Conservation (phyloP, 2,797 vertebrate genomes). For the Leptodactylus fallax region DNA sequence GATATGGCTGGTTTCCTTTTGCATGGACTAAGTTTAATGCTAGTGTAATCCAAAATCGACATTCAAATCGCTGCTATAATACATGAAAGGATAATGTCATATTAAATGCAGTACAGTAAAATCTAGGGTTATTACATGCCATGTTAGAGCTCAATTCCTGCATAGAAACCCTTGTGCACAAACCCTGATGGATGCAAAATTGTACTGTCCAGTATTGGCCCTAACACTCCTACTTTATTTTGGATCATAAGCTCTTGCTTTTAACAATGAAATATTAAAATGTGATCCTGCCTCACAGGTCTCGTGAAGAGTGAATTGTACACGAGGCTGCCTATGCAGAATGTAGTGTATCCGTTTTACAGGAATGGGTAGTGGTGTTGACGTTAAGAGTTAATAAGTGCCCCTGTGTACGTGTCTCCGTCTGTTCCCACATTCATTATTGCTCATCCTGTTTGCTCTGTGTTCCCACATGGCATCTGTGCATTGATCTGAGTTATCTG, state of each 20-base stretch:
- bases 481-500: neutral
- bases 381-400: neutral
- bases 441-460: neutral
- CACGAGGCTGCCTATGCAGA: neutral
- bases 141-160: neutral
- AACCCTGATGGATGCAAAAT: neutral
- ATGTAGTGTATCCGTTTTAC: neutral
- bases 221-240: neutral
- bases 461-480: constrained; percentile 18
- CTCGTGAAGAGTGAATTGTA: too few relatives aligned
- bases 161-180: neutral
- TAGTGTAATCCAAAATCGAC: neutral
- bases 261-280: too few relatives aligned
- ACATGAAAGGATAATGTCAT: neutral
- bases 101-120: neutral
- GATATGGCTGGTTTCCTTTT: neutral
- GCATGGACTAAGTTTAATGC: neutral
- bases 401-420: neutral
- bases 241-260: too few relatives aligned
- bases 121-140: neutral
- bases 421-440: neutral
- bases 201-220: neutral
- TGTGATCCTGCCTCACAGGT: too few relatives aligned
- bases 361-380: neutral
- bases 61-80: neutral